phyloP scores from a whole-genome alignment of 2,888 invertebrate species.

The Chrysolina oricalcia region DNA sequence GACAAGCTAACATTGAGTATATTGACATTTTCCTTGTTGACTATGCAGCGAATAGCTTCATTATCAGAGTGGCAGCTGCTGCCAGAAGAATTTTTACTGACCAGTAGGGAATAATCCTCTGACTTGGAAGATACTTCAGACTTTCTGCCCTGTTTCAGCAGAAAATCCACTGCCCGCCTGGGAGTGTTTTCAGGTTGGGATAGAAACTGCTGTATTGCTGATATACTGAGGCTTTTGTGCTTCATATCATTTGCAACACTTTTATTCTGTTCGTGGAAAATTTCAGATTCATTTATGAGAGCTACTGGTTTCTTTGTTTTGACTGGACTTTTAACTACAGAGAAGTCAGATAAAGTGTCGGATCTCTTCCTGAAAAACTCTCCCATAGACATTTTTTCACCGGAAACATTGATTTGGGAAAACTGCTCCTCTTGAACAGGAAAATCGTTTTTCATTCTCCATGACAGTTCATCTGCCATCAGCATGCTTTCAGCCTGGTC shows the following conservation, averaged over 20 bases:
- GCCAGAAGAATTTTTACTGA: constrained; percentile 57
- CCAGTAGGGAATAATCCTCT: constrained; percentile 45
- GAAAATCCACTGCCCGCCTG: constrained; percentile 50
- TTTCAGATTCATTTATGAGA: constrained; percentile 58
- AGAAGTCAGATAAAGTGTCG: constrained; percentile 66
- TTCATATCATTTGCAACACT: constrained; percentile 28
- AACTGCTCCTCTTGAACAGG: constrained; percentile 54
- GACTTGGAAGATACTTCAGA: constrained; percentile 1
- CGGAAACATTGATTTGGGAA: constrained; percentile 31
- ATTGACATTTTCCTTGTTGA: constrained; percentile 55
- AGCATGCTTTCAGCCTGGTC: constrained; percentile 70
- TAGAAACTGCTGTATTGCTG: constrained; percentile 57
- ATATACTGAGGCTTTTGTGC: constrained; percentile 59
- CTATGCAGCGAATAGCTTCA: constrained; percentile 49
- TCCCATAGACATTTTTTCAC: constrained; percentile 67
- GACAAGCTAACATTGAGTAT: constrained; percentile 25
- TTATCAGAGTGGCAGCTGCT: constrained; percentile 58
- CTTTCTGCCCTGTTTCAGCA: constrained; percentile 39
- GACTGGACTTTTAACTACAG: constrained; percentile 58
- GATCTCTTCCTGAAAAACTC: constrained; percentile 72
- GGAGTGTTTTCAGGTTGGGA: constrained; percentile 57
- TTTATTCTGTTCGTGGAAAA: constrained; percentile 23
- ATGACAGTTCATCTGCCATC: constrained; percentile 70
- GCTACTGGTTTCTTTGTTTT: constrained; percentile 60
- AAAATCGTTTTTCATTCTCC: constrained; percentile 66